A percentile compares a stretch with the other conserved stretches of the same genome.
These are phyloP conservation scores for Coreoperca whiteheadi DNA, from an alignment of 2,113 vertebrate genomes.

Conservation along the genomic window DNA sequence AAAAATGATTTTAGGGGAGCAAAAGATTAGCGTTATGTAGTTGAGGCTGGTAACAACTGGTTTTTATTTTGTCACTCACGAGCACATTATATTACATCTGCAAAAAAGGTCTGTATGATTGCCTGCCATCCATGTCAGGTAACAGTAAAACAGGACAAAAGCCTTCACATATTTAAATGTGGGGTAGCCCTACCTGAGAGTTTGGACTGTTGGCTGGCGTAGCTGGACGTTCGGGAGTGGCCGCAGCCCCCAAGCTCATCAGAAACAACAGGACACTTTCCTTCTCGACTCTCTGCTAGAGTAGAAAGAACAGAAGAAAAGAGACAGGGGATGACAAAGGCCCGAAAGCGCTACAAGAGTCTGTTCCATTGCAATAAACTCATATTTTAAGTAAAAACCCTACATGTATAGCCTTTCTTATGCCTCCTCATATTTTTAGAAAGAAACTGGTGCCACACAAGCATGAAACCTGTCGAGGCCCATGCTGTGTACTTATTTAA, in stretches of 20 bases:
- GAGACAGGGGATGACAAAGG: neutral
- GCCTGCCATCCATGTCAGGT: neutral
- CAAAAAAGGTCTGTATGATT: neutral
- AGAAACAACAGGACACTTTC: slow-evolving; percentile 90
- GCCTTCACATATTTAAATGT: neutral
- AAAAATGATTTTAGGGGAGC: neutral
- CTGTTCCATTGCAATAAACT: neutral
- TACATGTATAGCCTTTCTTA: neutral
- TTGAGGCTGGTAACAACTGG: neutral
- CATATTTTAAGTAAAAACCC: neutral
- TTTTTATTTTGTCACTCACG: neutral
- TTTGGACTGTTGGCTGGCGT: slow-evolving; percentile 98
- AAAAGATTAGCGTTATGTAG: neutral
- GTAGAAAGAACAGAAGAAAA: slow-evolving; percentile 32
- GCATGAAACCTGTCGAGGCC: neutral
- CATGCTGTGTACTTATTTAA: neutral
- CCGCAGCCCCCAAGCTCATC: slow-evolving; percentile 92
- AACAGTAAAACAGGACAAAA: neutral
- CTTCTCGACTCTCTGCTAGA: slow-evolving; percentile 86
- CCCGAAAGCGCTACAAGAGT: neutral
- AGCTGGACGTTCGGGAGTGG: slow-evolving; percentile 96
- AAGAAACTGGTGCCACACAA: neutral
- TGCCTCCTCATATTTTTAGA: neutral
- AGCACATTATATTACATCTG: neutral
- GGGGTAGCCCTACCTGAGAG: slow-evolving; percentile 89